phyloP scores from a whole-genome alignment of 92 coral and sea anemone species.

The Epizoanthus scotinus region DNA sequence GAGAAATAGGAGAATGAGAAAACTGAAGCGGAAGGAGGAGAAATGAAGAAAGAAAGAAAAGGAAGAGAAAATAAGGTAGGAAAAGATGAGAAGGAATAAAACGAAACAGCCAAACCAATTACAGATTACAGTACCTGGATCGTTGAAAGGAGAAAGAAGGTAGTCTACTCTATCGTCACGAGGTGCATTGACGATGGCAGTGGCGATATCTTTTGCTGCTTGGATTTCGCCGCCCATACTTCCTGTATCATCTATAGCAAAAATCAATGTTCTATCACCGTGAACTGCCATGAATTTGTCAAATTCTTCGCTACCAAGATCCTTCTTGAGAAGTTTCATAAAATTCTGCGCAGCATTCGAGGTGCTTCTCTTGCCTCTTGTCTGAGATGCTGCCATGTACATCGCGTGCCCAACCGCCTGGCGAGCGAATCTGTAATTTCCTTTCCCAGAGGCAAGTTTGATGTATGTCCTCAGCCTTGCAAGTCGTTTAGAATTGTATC shows the following conservation, averaged over 20 bases:
- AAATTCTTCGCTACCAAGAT: slow-evolving; percentile 50
- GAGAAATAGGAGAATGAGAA: too few species aligned
- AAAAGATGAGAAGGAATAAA: too few species aligned
- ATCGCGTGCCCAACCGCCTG: slow-evolving; percentile 74
- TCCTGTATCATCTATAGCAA: slow-evolving; percentile 69
- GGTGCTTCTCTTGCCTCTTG: slow-evolving; percentile 35
- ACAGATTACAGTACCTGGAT: slow-evolving; percentile 43
- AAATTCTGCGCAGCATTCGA: slow-evolving; percentile 40
- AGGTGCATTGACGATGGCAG: slow-evolving; percentile 35
- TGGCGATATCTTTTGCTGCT: slow-evolving; percentile 52
- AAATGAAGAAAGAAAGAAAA: too few species aligned
- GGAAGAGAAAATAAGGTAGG: too few species aligned
- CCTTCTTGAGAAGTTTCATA: slow-evolving; percentile 48
- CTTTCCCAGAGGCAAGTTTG: slow-evolving; percentile 57
- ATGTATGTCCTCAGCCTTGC: slow-evolving; percentile 53
- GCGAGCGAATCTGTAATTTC: slow-evolving; percentile 82
- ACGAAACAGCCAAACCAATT: too few species aligned
- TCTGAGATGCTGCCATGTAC: slow-evolving; percentile 43
- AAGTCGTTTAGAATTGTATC: slow-evolving; percentile 38
- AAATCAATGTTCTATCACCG: slow-evolving; percentile 52
- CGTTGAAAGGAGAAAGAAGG: slow-evolving; percentile 60
- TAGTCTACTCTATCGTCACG: slow-evolving; percentile 43
- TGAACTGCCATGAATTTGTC: slow-evolving; percentile 53
- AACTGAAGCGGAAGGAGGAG: too few species aligned
- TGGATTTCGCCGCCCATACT: slow-evolving; percentile 57